A percentile compares a stretch with the other conserved stretches of the same genome.
These are phyloP conservation scores for Betta splendens DNA, from an alignment of 2,797 vertebrate genomes.

Conservation along the genomic window DNA sequence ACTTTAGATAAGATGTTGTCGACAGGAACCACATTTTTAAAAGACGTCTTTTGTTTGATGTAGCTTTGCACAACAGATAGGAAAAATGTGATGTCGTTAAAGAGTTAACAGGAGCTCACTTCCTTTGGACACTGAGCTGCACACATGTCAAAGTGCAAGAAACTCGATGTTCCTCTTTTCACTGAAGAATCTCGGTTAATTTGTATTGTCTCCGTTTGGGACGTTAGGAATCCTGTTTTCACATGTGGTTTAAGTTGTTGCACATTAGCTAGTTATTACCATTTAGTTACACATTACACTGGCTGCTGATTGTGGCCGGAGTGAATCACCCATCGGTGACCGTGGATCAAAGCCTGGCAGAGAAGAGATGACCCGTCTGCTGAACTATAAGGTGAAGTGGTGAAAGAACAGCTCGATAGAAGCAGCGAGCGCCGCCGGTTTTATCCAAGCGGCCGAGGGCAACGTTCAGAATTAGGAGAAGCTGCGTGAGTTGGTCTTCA, in stretches of 20 bases:
- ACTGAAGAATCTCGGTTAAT: background rate
- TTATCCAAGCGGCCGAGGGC: no score
- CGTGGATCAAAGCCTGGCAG: conserved; percentile 23
- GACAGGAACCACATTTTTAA: conserved; percentile 63
- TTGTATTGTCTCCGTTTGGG: background rate
- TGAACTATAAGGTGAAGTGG: background rate
- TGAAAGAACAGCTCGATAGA: background rate
- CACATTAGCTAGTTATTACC: conserved; percentile 39
- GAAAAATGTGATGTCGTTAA: conserved; percentile 35
- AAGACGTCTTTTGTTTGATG: conserved; percentile 67
- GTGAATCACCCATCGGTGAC: conserved; percentile 10
- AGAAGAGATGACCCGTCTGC: background rate
- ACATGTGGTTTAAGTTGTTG: conserved; percentile 22
- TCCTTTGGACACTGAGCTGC: background rate
- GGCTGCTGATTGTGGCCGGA: conserved; percentile 36
- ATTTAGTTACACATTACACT: conserved; percentile 61
- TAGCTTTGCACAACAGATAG: conserved; percentile 18
- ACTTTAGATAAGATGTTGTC: conserved; percentile 72
- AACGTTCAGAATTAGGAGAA: no score
- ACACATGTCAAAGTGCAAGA: background rate
- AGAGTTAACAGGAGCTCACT: background rate
- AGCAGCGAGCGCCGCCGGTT: no score
- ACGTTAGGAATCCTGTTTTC: conserved; percentile 37
- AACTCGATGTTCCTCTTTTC: background rate
- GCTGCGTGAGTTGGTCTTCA: no score